Evolutionary conservation across 92 coral and sea anemone species (phyloP), one percentile per base, ranked within the genome.

Genomic region (Scolanthus callimorphus): DNA sequence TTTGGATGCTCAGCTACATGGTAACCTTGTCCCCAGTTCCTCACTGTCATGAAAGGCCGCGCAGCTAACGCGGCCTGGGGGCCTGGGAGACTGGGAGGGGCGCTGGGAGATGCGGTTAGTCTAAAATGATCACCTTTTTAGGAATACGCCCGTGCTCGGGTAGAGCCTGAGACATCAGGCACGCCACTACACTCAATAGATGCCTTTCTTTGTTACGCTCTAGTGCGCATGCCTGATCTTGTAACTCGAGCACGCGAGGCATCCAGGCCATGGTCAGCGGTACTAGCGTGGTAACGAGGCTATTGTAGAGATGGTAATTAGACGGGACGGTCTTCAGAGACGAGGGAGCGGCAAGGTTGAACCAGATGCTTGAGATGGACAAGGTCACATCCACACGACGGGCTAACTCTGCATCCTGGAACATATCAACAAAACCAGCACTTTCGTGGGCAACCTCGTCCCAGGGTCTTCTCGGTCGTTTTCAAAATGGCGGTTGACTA

Each of bases 251-350:
- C 53, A 90, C 64, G 1, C 84, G 85, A 44, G 90, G 97, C 59
- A 86, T 69, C 99, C 99, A 94, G 8, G 95, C 96, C 29, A 88
- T 81, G 24, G 92, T 90, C 31, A 86, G 73, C 21, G 99, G 99
- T 3, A 94, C 91, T 43, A 78, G 70, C 43, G 99, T 89, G 19
- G 99, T 94, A 19, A 94, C 91, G 44, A 94, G 85, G 57, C 91
- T 89, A 63, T 94, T 94, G 69, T 94, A 90, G 47, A 94, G 83
- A 52, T 94, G 99, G 62, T 89, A 94, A 62, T 84, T 94, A 12
- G 81, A 73, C 11, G 99, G 99, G 11, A 89, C 76, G 31, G 99
- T 73, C 50, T 89, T 89, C 3, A 90, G 78, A 23, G 97, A 84
- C 25, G 99, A 82, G 0, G 99, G 99, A 1, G 96, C 89, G 4